Evolutionary conservation across 2,888 invertebrate species (phyloP).

Genomic region (Monochamus alternatus): DNA sequence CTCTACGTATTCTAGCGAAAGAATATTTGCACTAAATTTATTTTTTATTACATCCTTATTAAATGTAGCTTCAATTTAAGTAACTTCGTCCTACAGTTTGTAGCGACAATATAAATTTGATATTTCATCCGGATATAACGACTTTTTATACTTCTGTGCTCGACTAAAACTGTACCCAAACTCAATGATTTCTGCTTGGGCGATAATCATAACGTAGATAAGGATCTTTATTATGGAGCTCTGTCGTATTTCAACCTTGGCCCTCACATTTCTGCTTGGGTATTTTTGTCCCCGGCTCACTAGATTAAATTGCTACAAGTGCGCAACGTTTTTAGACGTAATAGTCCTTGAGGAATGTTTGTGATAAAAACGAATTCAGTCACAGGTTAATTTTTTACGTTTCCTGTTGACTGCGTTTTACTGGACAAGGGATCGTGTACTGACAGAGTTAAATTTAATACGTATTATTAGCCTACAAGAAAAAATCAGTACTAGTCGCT

Average conservation of each 20-base stretch:
- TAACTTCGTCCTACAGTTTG: background rate
- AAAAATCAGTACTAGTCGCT: no score
- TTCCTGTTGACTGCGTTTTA: no score
- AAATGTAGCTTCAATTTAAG: no score
- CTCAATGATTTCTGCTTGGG: conserved; percentile 35
- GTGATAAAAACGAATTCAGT: conserved; percentile 34
- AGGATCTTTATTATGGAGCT: conserved; percentile 27
- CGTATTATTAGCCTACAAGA: no score
- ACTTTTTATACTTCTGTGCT: conserved; percentile 13
- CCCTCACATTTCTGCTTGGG: conserved; percentile 21
- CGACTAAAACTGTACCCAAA: conserved; percentile 26
- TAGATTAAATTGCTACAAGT: conserved; percentile 36
- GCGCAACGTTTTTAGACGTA: conserved; percentile 28
- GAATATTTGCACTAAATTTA: no score
- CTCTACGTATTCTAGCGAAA: no score
- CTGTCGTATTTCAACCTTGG: conserved; percentile 29
- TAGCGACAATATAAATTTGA: conserved; percentile 14
- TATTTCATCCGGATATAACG: conserved; percentile 12
- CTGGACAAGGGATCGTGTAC: no score
- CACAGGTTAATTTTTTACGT: background rate
- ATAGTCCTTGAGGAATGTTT: conserved; percentile 30
- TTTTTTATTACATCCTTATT: no score
- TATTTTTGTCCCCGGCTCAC: conserved; percentile 31
- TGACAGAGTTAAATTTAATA: no score
- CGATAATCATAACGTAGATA: conserved; percentile 37